Base-by-base conservation (phyloP, 2,797 vertebrate species). In the Gambelia wislizenii region DNA sequence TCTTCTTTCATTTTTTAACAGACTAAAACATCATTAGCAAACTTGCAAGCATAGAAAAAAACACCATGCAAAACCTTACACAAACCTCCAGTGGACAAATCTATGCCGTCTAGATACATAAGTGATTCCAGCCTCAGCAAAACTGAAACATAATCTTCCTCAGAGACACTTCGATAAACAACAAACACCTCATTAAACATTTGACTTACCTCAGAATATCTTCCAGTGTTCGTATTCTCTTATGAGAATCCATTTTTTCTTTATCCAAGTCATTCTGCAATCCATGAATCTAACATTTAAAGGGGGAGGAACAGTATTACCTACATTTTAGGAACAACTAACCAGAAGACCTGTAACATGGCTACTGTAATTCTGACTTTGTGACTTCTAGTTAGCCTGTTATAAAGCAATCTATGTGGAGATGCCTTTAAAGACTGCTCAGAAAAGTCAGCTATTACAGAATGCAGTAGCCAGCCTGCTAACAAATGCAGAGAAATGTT, bases 151-250 rank as follows among this genome's bases (percentile, higher is more conserved):
- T 13, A 64, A 52, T 39, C 14, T 76, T 78, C 33, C 36, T 2
- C 5, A 1, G 14, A 79, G 0, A 18, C 12, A 4, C 13, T 72
- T 75, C 52, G 89, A 85, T 10, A 78, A 79, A 90, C 5, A 85
- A 77, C n/a, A 20, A 70, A 52, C 59, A 54, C 70, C 42, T 67
- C 74, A 87, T 76, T 84, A 54, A 39, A 54, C 0, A 77, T 81
- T 84, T 93, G 92, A 96, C 97, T 97, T 96, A 99, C 99, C 97
- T 98, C 95, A 99, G 95, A 87, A 94, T 83, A 22, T 98, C 98
- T 88, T 98, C 98, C 72, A 98, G 95, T 92, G 96, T 98, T 79
- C 47, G 92, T 67, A 97, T 97, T 96, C 97, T 98, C 97, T 96
- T 98, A 74, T 96, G 97, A 90, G 97, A 93, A 47, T 97, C 97